Conservation (phyloP, 2,797 vertebrate genomes). For the Girardinus metallicus region DNA sequence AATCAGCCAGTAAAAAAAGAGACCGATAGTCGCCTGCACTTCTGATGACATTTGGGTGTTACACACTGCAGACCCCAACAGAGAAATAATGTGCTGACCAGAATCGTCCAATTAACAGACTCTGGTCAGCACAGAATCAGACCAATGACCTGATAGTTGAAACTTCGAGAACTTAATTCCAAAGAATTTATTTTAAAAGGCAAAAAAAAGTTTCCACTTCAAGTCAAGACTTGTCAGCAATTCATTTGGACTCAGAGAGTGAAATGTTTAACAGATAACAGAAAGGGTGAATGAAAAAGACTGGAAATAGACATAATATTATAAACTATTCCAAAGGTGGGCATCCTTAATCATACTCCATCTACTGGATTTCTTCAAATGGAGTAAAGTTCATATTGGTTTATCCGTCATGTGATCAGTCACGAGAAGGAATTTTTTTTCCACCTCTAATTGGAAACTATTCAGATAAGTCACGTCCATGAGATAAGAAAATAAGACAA, state of each 20-base stretch:
- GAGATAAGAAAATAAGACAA: not conserved
- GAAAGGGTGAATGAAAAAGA: not conserved
- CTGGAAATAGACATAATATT: not conserved
- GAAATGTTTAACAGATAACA: not conserved
- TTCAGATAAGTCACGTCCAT: not conserved
- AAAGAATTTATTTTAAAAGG: not conserved
- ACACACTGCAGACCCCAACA: not conserved
- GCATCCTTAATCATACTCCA: not conserved
- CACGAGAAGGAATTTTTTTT: not conserved
- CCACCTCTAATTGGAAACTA: not conserved
- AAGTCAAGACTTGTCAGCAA: not conserved
- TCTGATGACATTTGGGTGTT: not conserved
- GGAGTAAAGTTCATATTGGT: not conserved
- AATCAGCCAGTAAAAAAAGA: not conserved
- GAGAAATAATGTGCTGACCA: not conserved
- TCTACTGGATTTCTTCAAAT: not conserved
- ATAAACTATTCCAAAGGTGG: not conserved
- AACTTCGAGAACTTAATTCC: not conserved
- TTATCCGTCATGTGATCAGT: constrained; percentile 13
- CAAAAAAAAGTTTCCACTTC: not conserved
- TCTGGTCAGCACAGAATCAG: too few species aligned
- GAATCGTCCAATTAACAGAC: not conserved
- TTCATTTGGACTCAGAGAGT: not conserved
- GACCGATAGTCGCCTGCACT: too few species aligned
- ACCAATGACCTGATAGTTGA: not conserved